Evolutionary conservation across 2,113 vertebrate genomes (phyloP).

Genomic region (Clarias batrachus): DNA sequence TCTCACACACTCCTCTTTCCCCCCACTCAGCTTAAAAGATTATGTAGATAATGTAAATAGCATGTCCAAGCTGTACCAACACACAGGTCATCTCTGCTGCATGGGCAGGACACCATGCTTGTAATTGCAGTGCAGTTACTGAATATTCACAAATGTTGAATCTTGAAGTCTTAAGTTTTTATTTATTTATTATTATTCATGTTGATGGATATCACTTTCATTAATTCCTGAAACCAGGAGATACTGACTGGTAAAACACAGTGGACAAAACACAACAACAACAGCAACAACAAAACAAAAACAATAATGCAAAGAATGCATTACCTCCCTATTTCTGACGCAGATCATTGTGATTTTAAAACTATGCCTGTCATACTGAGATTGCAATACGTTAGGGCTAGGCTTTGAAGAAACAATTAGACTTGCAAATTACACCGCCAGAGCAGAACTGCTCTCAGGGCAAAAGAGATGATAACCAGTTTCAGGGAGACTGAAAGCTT

Average conservation of each 20-base stretch:
- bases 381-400: background rate
- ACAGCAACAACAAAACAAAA: background rate
- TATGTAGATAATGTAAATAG: background rate
- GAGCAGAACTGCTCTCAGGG: conserved; percentile 38
- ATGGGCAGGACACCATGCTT: background rate
- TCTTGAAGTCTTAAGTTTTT: background rate
- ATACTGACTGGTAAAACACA: background rate
- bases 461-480: conserved; percentile 37
- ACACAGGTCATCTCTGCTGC: background rate
- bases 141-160: background rate
- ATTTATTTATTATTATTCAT: background rate
- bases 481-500: background rate
- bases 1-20: background rate
- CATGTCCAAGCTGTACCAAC: background rate
- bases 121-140: background rate
- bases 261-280: background rate
- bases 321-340: background rate
- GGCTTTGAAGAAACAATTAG: conserved; percentile 51
- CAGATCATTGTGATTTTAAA: background rate
- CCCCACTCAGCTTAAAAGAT: background rate
- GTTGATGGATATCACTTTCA: background rate
- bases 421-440: conserved; percentile 61
- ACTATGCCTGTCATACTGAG: background rate
- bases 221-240: background rate
- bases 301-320: background rate